These are phyloP conservation scores for Drosophila cognata DNA, from an alignment of 2,888 invertebrate species.

Conservation along the genomic window DNA sequence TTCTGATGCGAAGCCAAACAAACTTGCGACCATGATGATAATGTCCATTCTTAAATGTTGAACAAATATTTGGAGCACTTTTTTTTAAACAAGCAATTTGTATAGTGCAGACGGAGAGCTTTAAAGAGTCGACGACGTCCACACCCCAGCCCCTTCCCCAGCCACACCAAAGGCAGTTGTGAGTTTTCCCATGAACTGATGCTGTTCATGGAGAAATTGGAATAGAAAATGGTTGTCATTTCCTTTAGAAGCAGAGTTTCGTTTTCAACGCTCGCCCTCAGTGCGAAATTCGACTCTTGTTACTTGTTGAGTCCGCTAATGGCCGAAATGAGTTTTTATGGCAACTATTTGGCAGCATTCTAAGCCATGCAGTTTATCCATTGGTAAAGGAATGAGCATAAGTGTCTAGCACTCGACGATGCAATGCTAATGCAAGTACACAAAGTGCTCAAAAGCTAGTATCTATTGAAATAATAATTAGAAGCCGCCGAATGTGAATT, in stretches of 20 bases:
- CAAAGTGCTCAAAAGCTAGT: conserved; percentile 32
- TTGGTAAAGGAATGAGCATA: conserved; percentile 13
- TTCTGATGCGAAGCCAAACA: conserved; percentile 72
- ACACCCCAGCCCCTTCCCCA: conserved; percentile 1
- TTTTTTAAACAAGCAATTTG: conserved; percentile 73
- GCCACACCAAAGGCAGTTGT: conserved; percentile 55
- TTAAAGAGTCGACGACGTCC: conserved; percentile 58
- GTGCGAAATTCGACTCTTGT: conserved; percentile 34
- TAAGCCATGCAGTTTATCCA: conserved; percentile 42
- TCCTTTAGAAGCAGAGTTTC: conserved; percentile 52
- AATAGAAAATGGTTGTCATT: conserved; percentile 66
- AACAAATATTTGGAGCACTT: conserved; percentile 61
- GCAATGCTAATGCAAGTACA: conserved; percentile 34
- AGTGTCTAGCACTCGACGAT: conserved; percentile 9
- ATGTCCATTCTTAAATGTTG: conserved; percentile 65
- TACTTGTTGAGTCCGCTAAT: conserved; percentile 50
- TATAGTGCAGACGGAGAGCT: conserved; percentile 54
- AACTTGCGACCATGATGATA: conserved; percentile 75
- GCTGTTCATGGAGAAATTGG: conserved; percentile 33
- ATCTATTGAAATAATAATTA: conserved; percentile 76
- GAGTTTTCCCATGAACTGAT: conserved; percentile 63
- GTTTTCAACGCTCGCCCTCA: conserved; percentile 9
- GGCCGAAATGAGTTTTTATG: conserved; percentile 67
- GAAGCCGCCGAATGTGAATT: conserved; percentile 51
- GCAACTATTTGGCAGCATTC: conserved; percentile 51